Evolutionary conservation across 2,113 vertebrate genomes (phyloP), one percentile per base, ranked within the genome.

Genomic region (Pan paniscus): DNA sequence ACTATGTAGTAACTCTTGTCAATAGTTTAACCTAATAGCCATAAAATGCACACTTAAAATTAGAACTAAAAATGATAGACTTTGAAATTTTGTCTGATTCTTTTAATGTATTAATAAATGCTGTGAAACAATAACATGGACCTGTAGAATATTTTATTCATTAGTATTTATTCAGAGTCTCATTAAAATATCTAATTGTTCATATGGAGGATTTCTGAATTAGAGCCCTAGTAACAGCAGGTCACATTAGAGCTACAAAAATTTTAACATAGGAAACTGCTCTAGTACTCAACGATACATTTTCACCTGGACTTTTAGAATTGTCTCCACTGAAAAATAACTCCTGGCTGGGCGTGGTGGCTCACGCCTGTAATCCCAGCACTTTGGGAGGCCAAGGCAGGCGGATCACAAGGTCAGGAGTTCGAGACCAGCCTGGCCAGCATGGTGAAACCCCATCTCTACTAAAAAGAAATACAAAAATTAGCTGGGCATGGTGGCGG

Each of bases 11-110:
- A 22, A 64, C 80, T 81, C 50, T 78, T 85, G 1, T 64, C 79
- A 85, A 59, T 96, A 96, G 32, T 67, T 87, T 83, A 52, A 94
- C 30, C 93, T 90, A 80, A 35, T 59, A 97, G 38, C 43, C 73
- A 38, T 73, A 85, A 72, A 81, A 50, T 38, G 5, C 76, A 25
- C 2, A 0, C 4, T 90, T 89, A 94, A 70, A 92, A 88, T 93
- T 88, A 82, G 64, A 96, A 84, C 11, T 73, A 59, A 82, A 52
- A 89, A 79, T 91, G 50, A 79, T 79, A 90, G 87, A 94, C 55
- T 59, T 97, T 57, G 72, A 79, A 94, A 93, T 94, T 9, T 87
- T 89, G 84, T 84, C 14, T 88, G 35, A 23, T 87, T 96, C 48
- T 97, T 81, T 86, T 93, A 52, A 50, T 48, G 23, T 64, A 64